A percentile compares a stretch with the other conserved stretches of the same genome.
Conservation (phyloP, 2,113 vertebrate species). For the Emydura subglobosa region DNA sequence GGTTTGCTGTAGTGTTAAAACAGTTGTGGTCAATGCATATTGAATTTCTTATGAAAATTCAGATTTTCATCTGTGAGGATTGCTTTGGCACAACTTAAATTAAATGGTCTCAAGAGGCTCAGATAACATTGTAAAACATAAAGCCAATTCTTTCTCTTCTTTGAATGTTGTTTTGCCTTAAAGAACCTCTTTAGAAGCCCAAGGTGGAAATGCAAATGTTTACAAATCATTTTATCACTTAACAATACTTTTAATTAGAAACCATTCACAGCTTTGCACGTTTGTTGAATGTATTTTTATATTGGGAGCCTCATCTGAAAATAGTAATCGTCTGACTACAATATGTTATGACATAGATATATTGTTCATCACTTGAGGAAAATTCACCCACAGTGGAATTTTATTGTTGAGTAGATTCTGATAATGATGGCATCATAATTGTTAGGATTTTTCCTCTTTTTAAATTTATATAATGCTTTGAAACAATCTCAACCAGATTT, state of each 20-base stretch:
- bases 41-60: background rate
- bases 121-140: slow-evolving; percentile 18
- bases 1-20: slow-evolving; percentile 1
- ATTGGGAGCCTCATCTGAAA: background rate
- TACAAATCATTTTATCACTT: background rate
- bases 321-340: fast-evolving
- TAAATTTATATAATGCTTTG: background rate
- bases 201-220: background rate
- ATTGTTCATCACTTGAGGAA: background rate
- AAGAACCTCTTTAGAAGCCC: background rate
- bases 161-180: background rate
- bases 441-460: background rate
- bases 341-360: background rate
- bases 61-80: background rate
- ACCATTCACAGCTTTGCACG: background rate
- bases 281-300: background rate
- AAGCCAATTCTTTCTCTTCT: background rate
- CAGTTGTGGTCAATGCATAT: background rate
- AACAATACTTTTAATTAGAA: background rate
- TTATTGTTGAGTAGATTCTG: background rate
- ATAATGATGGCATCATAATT: background rate
- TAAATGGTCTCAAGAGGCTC: background rate
- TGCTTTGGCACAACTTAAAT: background rate
- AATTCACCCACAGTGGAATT: background rate
- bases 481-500: background rate